Percentiles rank a stretch among this genome's conserved stretches.
Conservation (phyloP, 2,888 invertebrate genomes). For the Coronaproctus castanopsis region DNA sequence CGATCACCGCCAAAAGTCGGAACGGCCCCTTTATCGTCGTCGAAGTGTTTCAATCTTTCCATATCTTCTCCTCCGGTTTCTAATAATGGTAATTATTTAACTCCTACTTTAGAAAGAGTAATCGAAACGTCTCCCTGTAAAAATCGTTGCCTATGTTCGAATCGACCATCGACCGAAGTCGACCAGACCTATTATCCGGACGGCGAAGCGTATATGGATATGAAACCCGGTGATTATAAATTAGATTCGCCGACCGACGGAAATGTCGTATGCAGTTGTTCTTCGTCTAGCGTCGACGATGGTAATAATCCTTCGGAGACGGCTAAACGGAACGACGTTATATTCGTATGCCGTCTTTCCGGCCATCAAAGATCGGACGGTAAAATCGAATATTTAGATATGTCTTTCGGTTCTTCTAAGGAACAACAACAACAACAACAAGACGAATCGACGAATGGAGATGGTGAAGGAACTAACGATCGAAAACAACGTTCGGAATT, state of each 20-base stretch:
- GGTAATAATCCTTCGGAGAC: too few relatives aligned
- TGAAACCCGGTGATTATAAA: constrained; percentile 12
- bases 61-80: constrained; percentile 14
- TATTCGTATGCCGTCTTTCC: neutral
- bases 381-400: neutral
- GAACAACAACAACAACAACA: too few relatives aligned
- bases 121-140: constrained; percentile 15
- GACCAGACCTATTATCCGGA: neutral
- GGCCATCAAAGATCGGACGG: neutral
- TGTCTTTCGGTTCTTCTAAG: neutral
- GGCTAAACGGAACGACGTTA: neutral
- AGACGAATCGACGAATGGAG: neutral
- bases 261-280: neutral
- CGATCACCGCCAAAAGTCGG: constrained; percentile 20
- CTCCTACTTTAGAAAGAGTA: constrained; percentile 15
- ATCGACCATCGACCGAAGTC: neutral
- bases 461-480: neutral
- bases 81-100: constrained; percentile 11
- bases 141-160: neutral
- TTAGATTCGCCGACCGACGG: neutral
- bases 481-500: neutral
- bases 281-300: neutral
- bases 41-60: constrained; percentile 12
- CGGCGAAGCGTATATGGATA: constrained; percentile 13
- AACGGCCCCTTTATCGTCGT: constrained; percentile 9